Evolutionary conservation across 2,113 vertebrate species (phyloP).

Genomic region (cattle (Bos taurus)): ARS-UCD2.0 NC_037328.1:132610501-132611000

Average conservation of each 20-base stretch:
- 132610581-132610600: slow-evolving; percentile 85
- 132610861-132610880: slow-evolving; percentile 9
- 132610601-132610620: slow-evolving; percentile 66
- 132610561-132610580: slow-evolving; percentile 66
- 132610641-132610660: slow-evolving; percentile 54
- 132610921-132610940: slow-evolving; percentile 68
- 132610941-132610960: slow-evolving; percentile 72
- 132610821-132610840: not conserved
- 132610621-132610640: slow-evolving; percentile 42
- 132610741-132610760: slow-evolving; percentile 86
- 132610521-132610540: not conserved
- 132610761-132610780: slow-evolving; percentile 82
- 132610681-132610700: slow-evolving; percentile 72
- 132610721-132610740: slow-evolving; percentile 79
- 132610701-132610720: slow-evolving; percentile 84
- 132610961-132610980: not conserved
- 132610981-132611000: fast-evolving
- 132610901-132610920: slow-evolving; percentile 52
- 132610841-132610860: not conserved
- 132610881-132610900: slow-evolving; percentile 68
- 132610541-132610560: not conserved
- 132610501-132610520: not conserved
- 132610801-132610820: slow-evolving; percentile 36
- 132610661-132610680: slow-evolving; percentile 83
- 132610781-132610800: slow-evolving; percentile 37